Percentiles rank a stretch among this genome's conserved stretches.
phyloP scores from a whole-genome alignment of 2,113 vertebrate species.

The Lipophrys pholis region DNA sequence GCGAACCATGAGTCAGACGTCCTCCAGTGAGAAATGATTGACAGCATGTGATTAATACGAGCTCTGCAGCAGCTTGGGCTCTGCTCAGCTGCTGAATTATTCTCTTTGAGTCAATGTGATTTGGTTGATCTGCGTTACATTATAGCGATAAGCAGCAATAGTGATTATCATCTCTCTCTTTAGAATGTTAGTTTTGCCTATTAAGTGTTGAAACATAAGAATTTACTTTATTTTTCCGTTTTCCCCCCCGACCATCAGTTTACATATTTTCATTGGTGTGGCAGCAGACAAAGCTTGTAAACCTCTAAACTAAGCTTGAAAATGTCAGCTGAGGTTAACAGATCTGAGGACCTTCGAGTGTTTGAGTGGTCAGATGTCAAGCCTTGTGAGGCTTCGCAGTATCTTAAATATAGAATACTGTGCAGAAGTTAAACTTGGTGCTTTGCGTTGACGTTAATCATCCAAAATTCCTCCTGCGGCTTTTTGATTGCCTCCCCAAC shows the following conservation, averaged over 20 bases:
- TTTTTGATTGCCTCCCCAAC: too few species aligned
- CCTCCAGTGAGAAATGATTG: background rate
- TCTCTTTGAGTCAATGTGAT: background rate
- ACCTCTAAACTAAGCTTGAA: too few species aligned
- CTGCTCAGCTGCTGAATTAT: background rate
- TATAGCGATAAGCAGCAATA: background rate
- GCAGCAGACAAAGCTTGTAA: too few species aligned
- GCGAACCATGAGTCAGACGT: background rate
- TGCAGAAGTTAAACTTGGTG: too few species aligned
- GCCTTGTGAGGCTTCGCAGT: too few species aligned
- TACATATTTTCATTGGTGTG: background rate
- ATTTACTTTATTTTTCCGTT: background rate
- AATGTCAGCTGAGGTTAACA: too few species aligned
- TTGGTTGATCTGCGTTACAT: background rate
- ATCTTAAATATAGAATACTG: too few species aligned
- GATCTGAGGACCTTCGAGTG: too few species aligned
- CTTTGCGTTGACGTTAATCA: too few species aligned
- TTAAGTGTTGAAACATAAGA: background rate
- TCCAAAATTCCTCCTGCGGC: too few species aligned
- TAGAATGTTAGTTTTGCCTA: background rate
- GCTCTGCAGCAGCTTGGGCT: background rate
- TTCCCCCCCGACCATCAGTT: background rate
- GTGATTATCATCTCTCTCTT: background rate
- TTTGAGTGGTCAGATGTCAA: too few species aligned
- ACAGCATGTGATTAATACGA: conserved; percentile 1